phyloP scores from a whole-genome alignment of 2,888 invertebrate species.

The Abrostola triplasia region DNA sequence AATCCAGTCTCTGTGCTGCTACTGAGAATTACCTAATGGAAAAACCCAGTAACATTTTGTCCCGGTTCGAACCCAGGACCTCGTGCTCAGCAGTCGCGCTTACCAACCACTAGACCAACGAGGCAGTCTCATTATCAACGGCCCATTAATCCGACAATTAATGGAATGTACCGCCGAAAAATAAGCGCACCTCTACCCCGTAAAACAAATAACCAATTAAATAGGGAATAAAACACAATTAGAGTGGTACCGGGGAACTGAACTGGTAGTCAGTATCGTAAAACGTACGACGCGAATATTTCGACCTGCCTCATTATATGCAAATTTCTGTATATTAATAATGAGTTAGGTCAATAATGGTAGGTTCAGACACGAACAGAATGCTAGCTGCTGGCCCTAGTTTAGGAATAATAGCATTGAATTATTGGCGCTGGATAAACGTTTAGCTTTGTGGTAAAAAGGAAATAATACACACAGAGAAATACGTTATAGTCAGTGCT shows the following conservation, averaged over 20 bases:
- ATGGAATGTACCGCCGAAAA: slow-evolving; percentile 19
- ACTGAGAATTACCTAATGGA: too few species aligned
- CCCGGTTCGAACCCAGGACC: too few species aligned
- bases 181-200: slow-evolving; percentile 25
- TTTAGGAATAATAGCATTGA: slow-evolving; percentile 7
- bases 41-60: too few species aligned
- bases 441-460: neutral
- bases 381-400: slow-evolving; percentile 31
- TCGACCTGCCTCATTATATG: slow-evolving; percentile 72
- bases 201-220: slow-evolving; percentile 59
- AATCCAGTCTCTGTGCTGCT: too few species aligned
- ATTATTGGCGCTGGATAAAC: slow-evolving; percentile 1
- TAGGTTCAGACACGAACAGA: slow-evolving; percentile 42
- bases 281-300: slow-evolving; percentile 62
- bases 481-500: too few species aligned
- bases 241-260: slow-evolving; percentile 34
- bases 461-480: too few species aligned
- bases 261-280: slow-evolving; percentile 47
- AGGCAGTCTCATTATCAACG: too few species aligned
- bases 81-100: too few species aligned
- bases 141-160: slow-evolving; percentile 31
- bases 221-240: slow-evolving; percentile 60
- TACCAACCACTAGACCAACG: too few species aligned
- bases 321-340: slow-evolving; percentile 73
- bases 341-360: slow-evolving; percentile 65